Evolutionary conservation across 2,888 invertebrate genomes (phyloP), one percentile per base, ranked within the genome.

Genomic region (Brenthis hecate): DNA sequence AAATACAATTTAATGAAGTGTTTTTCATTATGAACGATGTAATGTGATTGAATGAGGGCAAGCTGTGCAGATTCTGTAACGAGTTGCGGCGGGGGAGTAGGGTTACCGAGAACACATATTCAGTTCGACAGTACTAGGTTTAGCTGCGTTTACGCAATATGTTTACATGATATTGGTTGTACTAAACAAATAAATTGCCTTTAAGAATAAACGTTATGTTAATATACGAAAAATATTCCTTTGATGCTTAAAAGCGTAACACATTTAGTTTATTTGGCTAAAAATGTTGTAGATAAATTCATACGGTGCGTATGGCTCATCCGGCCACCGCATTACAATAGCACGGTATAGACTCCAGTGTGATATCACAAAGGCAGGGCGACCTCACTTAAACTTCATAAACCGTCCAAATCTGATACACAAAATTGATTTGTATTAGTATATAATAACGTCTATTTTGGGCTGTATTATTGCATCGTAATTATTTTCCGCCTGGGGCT

Each of bases 1-100:
- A 76, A 77, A 78, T 74, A 75, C 70, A 74, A 75, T 77, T 77
- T 77, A 81, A 81, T 72, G 78, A 78, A 79, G 75, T 79, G 77
- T 77, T 74, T 75, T 75, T 76, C 77, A 78, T 80, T 79, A 77
- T 72, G 78, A 81, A 81, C 80, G 80, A 81, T 73, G 77, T 82
- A 83, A 85, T 84, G 78, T 79, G 80, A 83, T 82, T 74, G 82
- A 87, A 86, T 82, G 85, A 77, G 86, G 84, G 73, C 85, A 76
- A 74, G 80, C 77, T 80, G 74, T 65, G 80, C 72, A 78, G 81
- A 76, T 75, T 77, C 73, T 69, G 75, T 75, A 64, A 50, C 71
- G 56, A 62, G 55, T 56, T 65, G 65, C 60, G 56, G 57, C 56
- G 14, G 43, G 13, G 68, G 70, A 72, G 65, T 72, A 72, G 65